A percentile compares a stretch with the other conserved stretches of the same genome.
These are phyloP conservation scores for Echeneis naucrates DNA, from an alignment of 2,797 vertebrate genomes.

Conservation along the genomic window DNA sequence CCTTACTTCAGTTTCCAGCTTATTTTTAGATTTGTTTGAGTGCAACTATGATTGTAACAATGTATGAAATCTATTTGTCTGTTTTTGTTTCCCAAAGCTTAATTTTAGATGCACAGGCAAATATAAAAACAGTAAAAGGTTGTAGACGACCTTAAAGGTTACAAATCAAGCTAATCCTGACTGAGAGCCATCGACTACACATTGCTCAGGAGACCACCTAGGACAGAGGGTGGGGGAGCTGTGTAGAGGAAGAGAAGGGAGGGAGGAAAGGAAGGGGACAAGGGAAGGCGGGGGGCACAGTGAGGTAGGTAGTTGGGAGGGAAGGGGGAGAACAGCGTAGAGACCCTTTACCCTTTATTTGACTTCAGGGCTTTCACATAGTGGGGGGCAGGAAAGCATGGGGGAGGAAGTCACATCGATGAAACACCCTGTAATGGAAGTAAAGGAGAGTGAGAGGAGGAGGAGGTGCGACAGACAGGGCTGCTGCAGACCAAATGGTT, in stretches of 20 bases:
- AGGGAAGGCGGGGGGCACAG: conserved; percentile 50
- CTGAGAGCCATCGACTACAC: conserved; percentile 43
- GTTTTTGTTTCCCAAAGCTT: neutral
- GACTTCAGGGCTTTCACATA: conserved; percentile 58
- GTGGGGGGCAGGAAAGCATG: conserved; percentile 57
- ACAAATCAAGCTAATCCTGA: conserved; percentile 59
- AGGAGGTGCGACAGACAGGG: conserved; percentile 27
- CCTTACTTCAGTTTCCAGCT: neutral
- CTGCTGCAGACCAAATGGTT: conserved; percentile 56
- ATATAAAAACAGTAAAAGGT: neutral
- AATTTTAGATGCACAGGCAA: neutral
- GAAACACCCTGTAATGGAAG: conserved; percentile 59
- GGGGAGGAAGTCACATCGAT: conserved; percentile 59
- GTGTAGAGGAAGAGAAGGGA: neutral
- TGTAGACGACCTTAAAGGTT: conserved; percentile 59
- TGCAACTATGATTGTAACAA: neutral
- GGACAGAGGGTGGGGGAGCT: conserved; percentile 31
- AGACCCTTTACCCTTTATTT: conserved; percentile 62
- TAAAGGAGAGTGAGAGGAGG: conserved; percentile 23
- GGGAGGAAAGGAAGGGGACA: neutral
- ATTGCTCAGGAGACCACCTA: conserved; percentile 66
- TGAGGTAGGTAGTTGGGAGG: conserved; percentile 33
- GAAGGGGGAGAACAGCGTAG: conserved; percentile 19
- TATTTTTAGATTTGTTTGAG: neutral
- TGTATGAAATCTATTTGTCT: neutral